Conservation (phyloP, 1,140 invertebrate species). For the Penaeus vannamei region DNA sequence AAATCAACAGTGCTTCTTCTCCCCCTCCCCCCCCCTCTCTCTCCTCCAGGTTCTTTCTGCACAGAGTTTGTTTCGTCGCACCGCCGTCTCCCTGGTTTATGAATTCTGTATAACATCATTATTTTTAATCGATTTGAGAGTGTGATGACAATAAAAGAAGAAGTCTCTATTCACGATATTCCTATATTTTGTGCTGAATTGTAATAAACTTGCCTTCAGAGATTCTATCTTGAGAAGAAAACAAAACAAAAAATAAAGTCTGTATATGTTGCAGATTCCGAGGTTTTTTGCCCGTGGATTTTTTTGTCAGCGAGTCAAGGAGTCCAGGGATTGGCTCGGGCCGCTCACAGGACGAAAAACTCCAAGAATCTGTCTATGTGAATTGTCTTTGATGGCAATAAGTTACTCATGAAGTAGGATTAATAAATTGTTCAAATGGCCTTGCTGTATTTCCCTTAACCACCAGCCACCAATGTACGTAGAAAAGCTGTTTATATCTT, state of each 20-base stretch:
- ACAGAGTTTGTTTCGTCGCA: too few relatives aligned
- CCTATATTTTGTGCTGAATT: conserved; percentile 32
- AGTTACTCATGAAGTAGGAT: conserved; percentile 64
- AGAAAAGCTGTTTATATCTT: not conserved
- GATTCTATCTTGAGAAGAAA: conserved; percentile 2
- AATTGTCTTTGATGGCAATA: conserved; percentile 65
- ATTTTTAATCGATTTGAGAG: not conserved
- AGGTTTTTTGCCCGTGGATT: conserved; percentile 18
- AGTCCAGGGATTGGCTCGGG: too few relatives aligned
- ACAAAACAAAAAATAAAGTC: not conserved
- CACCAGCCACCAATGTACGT: not conserved
- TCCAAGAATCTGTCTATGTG: conserved; percentile 58
- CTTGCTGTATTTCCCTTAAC: not conserved
- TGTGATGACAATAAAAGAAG: not conserved
- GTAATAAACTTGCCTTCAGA: conserved; percentile 44
- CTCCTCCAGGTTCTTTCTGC: too few relatives aligned
- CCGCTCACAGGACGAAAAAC: conserved; percentile 36
- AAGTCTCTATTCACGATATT: not conserved
- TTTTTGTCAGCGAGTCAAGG: not conserved
- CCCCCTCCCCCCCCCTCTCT: too few relatives aligned
- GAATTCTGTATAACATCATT: not conserved
- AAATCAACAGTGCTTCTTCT: too few relatives aligned
- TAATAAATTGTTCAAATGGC: conserved; percentile 65
- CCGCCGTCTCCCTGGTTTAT: not conserved
- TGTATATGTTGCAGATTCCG: conserved; percentile 47